Evolutionary conservation across 2,888 invertebrate genomes (phyloP).

Genomic region (Halictus quadricinctus): DNA sequence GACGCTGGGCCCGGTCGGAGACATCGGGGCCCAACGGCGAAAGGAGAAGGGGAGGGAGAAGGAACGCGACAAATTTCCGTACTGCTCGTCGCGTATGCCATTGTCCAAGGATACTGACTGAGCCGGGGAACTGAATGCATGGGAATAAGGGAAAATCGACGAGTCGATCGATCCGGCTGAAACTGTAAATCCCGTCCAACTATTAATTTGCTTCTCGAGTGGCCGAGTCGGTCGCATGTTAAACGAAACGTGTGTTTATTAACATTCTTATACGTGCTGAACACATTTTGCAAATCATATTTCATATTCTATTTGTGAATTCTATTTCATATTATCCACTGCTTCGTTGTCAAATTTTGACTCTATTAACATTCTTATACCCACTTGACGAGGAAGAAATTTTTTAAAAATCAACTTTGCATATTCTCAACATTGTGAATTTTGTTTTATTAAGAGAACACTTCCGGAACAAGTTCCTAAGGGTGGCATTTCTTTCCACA

Average conservation of each 20-base stretch:
- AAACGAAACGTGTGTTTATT: background rate
- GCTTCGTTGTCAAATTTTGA: background rate
- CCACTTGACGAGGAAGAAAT: too few species aligned
- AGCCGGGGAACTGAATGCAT: conserved; percentile 42
- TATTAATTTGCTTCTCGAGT: conserved; percentile 14
- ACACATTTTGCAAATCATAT: background rate
- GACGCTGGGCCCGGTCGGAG: background rate
- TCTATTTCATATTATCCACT: background rate
- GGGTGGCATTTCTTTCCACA: too few species aligned
- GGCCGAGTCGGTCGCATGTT: background rate
- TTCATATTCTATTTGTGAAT: too few species aligned
- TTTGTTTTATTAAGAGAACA: too few species aligned
- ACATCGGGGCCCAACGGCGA: background rate
- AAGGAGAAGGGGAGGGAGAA: conserved; percentile 17
- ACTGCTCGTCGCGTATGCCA: conserved; percentile 54
- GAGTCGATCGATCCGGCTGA: conserved; percentile 30
- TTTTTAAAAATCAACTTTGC: too few species aligned
- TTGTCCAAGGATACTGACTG: conserved; percentile 55
- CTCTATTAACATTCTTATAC: too few species aligned
- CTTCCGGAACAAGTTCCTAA: too few species aligned
- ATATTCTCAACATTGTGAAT: too few species aligned
- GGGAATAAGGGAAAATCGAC: conserved; percentile 51
- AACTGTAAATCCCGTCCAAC: conserved; percentile 42
- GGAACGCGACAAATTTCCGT: conserved; percentile 63
- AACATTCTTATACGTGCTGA: background rate